phyloP scores from a whole-genome alignment of 2,113 vertebrate genomes.

The Protobothrops flavoviridis region DNA sequence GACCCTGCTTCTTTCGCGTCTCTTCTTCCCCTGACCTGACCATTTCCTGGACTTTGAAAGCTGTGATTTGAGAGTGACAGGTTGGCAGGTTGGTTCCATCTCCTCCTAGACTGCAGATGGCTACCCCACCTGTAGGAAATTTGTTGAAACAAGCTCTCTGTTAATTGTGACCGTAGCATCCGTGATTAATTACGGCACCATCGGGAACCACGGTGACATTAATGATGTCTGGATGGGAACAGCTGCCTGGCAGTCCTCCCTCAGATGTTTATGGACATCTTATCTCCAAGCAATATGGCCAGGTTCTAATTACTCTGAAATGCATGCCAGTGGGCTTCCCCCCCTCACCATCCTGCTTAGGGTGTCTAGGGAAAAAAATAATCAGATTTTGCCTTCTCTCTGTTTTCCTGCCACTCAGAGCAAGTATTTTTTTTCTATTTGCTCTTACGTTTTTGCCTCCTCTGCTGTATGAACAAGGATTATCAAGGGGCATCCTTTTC shows the following conservation, averaged over 20 bases:
- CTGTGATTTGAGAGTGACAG: neutral
- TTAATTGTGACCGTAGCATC: slow-evolving; percentile 25
- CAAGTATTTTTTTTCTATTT: neutral
- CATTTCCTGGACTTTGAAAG: neutral
- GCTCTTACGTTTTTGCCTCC: neutral
- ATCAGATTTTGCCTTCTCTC: neutral
- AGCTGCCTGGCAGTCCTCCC: slow-evolving; percentile 8
- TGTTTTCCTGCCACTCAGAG: neutral
- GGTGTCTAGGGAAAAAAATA: no score
- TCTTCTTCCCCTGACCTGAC: neutral
- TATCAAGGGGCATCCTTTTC: no score
- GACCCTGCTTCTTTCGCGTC: neutral
- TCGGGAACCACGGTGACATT: slow-evolving; percentile 8
- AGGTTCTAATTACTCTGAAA: slow-evolving; percentile 10
- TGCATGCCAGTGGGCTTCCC: neutral
- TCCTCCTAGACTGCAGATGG: slow-evolving; percentile 21
- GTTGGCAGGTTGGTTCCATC: neutral
- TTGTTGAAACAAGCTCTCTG: slow-evolving; percentile 27
- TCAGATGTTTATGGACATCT: slow-evolving; percentile 6
- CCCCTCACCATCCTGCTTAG: no score
- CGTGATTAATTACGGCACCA: slow-evolving; percentile 21
- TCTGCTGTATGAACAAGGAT: no score
- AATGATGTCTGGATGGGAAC: slow-evolving; percentile 18
- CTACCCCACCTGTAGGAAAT: slow-evolving; percentile 14
- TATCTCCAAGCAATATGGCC: slow-evolving; percentile 7